Base-by-base conservation (phyloP, 2,113 vertebrate species). In the Grallaria varia region DNA sequence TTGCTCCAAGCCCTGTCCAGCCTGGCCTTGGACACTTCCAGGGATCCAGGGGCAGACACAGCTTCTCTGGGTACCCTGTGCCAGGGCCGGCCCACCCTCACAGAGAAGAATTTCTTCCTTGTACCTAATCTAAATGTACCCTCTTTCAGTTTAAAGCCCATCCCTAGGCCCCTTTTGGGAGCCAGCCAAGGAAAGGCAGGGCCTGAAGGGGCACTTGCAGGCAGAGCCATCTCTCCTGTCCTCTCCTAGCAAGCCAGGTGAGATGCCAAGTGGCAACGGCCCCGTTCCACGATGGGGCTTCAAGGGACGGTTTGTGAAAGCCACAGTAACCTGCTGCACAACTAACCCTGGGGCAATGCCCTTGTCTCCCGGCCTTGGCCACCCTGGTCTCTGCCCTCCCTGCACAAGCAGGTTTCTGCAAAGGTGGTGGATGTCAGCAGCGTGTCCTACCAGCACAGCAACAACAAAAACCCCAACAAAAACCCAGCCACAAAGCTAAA, bases 281-380 rank as follows among this genome's bases (percentile, higher is more conserved):
- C 62, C 56, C n/a, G 16, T 81, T 50, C 42, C 21, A 3, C 24
- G 44, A 44, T 0, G 15, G 4, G 20, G 13, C 35, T 76, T 75
- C 30, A 50, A 59, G 33, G 30, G 14, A 52, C 8, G 16, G 52
- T 52, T 6, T 73, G 18, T n/a, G 49, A 84, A 89, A 4, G 19
- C 24, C 35, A 72, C 24, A 30, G 39, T 14, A 3, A 50, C 42
- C 31, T 55, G 14, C 17, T 5, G 1, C 49, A 81, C 24, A 74
- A 8, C 10, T 15, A 27, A 7, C 16, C n/a, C 7, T 0, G 0
- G 3, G 28, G 18, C 17, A 76, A 30, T 2, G 13, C 25, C 8
- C 33, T 78, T 74, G 40, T 8, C 50, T 64, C 37, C 44, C 33
- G 53, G 49, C n/a, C 40, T 49, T 58, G 19, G 23, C 37, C 35